Conservation (phyloP, 2,888 invertebrate genomes). For the Microctonus aethiopoides region DNA sequence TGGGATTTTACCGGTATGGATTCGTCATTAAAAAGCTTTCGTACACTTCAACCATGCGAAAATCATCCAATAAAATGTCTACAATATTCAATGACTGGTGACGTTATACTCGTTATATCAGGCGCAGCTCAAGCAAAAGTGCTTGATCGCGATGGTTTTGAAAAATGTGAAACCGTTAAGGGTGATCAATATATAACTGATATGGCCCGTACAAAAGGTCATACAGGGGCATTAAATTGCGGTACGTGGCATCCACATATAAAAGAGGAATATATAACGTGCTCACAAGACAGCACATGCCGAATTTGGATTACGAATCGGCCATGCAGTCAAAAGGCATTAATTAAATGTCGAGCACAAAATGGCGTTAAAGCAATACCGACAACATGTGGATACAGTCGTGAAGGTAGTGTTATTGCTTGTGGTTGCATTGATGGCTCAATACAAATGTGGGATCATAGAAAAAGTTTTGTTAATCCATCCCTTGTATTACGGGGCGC, state of each 20-base stretch:
- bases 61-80: constrained; percentile 91
- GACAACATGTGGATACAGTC: constrained; percentile 83
- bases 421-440: constrained; percentile 96
- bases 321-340: constrained; percentile 80
- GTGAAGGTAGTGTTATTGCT: constrained; percentile 88
- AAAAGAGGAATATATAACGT: constrained; percentile 93
- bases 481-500: constrained; percentile 81
- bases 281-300: constrained; percentile 92
- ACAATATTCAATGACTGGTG: constrained; percentile 94
- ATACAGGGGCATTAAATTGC: constrained; percentile 88
- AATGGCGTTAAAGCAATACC: constrained; percentile 90
- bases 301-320: constrained; percentile 90
- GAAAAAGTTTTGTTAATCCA: constrained; percentile 91
- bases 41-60: constrained; percentile 93
- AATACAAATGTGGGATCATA: constrained; percentile 96
- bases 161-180: constrained; percentile 90
- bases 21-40: constrained; percentile 87
- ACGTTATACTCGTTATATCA: constrained; percentile 90
- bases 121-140: constrained; percentile 95
- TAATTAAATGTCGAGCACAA: constrained; percentile 88
- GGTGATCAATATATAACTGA: constrained; percentile 97
- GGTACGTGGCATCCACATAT: constrained; percentile 93
- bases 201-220: constrained; percentile 93
- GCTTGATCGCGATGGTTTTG: constrained; percentile 93
- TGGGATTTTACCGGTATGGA: constrained; percentile 99